These are phyloP conservation scores for Crocallis elinguaria DNA, from an alignment of 2,888 invertebrate genomes.

Conservation along the genomic window DNA sequence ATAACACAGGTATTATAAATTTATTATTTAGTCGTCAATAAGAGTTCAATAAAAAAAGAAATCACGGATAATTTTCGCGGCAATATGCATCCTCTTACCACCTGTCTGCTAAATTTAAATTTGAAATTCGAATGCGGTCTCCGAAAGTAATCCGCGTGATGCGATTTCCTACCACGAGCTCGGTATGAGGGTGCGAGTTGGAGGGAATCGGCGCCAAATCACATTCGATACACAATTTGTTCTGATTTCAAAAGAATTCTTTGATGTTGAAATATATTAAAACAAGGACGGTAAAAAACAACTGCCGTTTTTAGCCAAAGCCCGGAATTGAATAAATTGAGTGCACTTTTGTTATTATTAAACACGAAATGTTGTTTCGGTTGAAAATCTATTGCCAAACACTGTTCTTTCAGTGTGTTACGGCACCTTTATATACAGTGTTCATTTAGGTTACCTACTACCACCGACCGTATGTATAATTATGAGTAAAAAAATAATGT, in stretches of 20 bases:
- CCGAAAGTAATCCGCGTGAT: conserved; percentile 55
- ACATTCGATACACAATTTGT: conserved; percentile 59
- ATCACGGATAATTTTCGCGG: conserved; percentile 19
- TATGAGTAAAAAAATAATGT: no score
- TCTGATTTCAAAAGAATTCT: conserved; percentile 50
- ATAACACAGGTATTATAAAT: not conserved
- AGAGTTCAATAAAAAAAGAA: conserved; percentile 16
- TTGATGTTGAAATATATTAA: conserved; percentile 46
- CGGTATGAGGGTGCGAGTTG: conserved; percentile 49
- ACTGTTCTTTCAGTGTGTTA: no score
- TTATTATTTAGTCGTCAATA: not conserved
- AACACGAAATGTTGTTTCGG: no score
- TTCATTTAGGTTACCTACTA: no score
- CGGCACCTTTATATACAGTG: no score
- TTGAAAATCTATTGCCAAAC: no score
- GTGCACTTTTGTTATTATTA: no score
- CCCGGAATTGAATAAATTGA: not conserved
- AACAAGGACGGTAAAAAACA: conserved; percentile 27
- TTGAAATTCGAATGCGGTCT: conserved; percentile 58
- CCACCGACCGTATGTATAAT: no score
- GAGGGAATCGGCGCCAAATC: conserved; percentile 58
- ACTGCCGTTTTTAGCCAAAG: conserved; percentile 5
- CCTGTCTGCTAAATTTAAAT: conserved; percentile 46
- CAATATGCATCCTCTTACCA: conserved; percentile 34
- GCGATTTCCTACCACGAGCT: conserved; percentile 53